Evolutionary conservation across 2,888 invertebrate genomes (phyloP).

Genomic region (Pammene aurita): DNA sequence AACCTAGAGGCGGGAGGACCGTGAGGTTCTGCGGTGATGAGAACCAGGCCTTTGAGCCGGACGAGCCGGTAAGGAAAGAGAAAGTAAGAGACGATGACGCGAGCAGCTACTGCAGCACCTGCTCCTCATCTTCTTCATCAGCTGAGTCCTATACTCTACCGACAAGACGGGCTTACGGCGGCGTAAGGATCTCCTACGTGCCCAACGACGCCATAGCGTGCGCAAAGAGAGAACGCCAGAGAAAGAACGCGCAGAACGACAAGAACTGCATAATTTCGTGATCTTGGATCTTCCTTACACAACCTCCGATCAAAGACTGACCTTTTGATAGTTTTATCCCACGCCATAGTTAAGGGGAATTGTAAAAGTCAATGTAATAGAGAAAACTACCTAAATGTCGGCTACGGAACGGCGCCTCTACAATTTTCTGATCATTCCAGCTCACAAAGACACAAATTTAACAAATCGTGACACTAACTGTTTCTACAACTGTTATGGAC

Average conservation of each 20-base stretch:
- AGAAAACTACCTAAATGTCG: conserved; percentile 4
- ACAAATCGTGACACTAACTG: no score
- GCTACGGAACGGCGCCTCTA: conserved; percentile 4
- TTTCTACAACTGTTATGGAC: no score
- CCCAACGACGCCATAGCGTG: conserved; percentile 95
- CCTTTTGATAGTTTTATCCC: conserved; percentile 71
- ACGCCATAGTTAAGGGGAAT: conserved; percentile 69
- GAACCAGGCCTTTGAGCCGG: conserved; percentile 76
- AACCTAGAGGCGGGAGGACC: conserved; percentile 70
- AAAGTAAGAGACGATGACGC: conserved; percentile 84
- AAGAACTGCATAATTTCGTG: conserved; percentile 95
- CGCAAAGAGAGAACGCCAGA: conserved; percentile 86
- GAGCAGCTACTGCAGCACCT: conserved; percentile 93
- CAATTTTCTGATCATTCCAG: background rate
- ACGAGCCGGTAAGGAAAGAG: conserved; percentile 66
- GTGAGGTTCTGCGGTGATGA: conserved; percentile 78
- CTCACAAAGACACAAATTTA: no score
- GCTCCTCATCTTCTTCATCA: conserved; percentile 95
- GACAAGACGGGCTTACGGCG: conserved; percentile 91
- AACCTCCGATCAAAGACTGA: conserved; percentile 82
- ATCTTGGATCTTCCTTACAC: conserved; percentile 77
- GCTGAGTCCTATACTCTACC: conserved; percentile 94
- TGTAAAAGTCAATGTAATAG: conserved; percentile 40
- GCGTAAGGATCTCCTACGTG: conserved; percentile 95
- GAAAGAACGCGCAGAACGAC: conserved; percentile 85